Evolutionary conservation across 2,888 invertebrate species (phyloP), one percentile per base, ranked within the genome.

Genomic region (Hecatera dysodea): DNA sequence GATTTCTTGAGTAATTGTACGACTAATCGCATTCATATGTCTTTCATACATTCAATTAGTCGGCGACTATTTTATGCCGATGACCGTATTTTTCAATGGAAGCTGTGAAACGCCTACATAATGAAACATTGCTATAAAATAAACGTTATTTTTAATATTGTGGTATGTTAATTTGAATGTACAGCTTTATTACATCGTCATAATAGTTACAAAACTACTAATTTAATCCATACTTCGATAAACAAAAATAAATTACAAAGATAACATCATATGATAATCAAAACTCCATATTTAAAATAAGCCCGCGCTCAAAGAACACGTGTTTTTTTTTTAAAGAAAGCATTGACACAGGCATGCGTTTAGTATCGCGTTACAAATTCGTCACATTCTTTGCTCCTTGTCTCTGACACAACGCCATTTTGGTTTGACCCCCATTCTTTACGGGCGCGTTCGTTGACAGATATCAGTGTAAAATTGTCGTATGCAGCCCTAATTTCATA

Each of bases 281-380:
- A 67, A 69, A 73, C 72, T 80, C 75, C 80, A 80, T 78, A 75
- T 81, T 85, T 80, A 80, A 84, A 82, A 80, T 79, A 79, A 83
- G 77, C 72, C 71, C 72, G 80, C 67, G 64, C 74, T 72, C 66
- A 57, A 62, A 79, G 83, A 88, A 90, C 90, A 90, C 86, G 83
- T 90, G 90, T 90, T 88, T 80, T 89, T 89, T 88, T 89, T 89
- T 84, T 87, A 80, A 87, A 89, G 89, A 90, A 91, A 89, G 84
- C 90, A 89, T 90, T 91, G 90, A 91, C 92, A 88, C 86, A 82
- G 85, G 86, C 90, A 84, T 88, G 86, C 89, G 88, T 90, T 90
- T 88, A 87, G 90, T 88, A 87, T 91, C 92, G 85, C 87, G 86
- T 93, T 93, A 91, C 93, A 87, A 90, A 92, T 93, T 91, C 89